Percentiles rank a stretch among this genome's conserved stretches.
These are phyloP conservation scores for Rostratula benghalensis DNA, from an alignment of 2,113 vertebrate genomes.

Conservation along the genomic window DNA sequence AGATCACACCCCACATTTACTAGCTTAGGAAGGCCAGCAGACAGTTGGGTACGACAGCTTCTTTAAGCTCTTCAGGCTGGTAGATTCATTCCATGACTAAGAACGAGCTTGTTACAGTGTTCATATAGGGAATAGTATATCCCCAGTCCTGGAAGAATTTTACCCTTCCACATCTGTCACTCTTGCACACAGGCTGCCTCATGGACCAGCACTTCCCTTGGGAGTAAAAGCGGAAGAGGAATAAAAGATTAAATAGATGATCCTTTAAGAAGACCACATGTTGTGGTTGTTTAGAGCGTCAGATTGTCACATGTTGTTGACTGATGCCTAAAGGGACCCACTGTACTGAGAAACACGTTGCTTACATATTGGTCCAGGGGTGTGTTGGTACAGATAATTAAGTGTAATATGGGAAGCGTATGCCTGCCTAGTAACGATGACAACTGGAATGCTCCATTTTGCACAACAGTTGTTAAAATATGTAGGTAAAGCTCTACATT, in stretches of 20 bases:
- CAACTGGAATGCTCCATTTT: not conserved
- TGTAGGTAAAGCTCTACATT: not conserved
- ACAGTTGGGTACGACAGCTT: not conserved
- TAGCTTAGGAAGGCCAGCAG: not conserved
- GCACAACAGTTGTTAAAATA: not conserved
- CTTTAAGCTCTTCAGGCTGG: not conserved
- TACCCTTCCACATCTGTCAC: not conserved
- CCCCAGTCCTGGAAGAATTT: not conserved
- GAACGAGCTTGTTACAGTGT: not conserved
- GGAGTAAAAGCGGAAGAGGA: not conserved
- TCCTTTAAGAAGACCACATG: not conserved
- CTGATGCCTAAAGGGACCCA: not conserved
- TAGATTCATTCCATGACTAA: not conserved
- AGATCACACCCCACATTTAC: not conserved
- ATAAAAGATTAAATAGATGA: not conserved
- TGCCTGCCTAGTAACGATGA: not conserved
- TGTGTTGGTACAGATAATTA: not conserved
- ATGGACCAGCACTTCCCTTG: not conserved
- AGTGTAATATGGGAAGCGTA: not conserved
- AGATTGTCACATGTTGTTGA: not conserved
- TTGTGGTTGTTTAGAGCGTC: not conserved
- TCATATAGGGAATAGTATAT: not conserved
- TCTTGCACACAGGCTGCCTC: not conserved
- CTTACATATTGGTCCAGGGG: not conserved
- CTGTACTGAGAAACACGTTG: not conserved